phyloP scores from a whole-genome alignment of 2,888 invertebrate genomes.

The Drosophila antonietae region DNA sequence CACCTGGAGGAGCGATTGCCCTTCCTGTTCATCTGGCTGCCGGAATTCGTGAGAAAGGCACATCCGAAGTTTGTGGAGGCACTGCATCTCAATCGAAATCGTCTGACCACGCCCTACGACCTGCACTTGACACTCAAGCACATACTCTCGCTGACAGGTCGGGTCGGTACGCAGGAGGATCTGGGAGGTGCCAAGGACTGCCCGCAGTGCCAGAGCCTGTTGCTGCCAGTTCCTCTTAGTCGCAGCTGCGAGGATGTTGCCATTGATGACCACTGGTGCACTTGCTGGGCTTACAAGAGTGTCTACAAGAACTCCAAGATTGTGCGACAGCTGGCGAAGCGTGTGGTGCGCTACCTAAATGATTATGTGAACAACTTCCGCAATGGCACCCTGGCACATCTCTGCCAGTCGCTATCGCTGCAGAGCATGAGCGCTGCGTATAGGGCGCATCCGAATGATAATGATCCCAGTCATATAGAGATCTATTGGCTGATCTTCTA shows the following conservation, averaged over 20 bases:
- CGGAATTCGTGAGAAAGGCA: slow-evolving; percentile 86
- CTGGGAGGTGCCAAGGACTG: slow-evolving; percentile 85
- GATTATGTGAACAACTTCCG: slow-evolving; percentile 73
- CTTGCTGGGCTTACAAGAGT: slow-evolving; percentile 87
- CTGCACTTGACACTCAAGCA: slow-evolving; percentile 90
- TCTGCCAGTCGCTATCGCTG: slow-evolving; percentile 86
- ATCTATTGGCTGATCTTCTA: slow-evolving; percentile 89
- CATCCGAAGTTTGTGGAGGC: slow-evolving; percentile 86
- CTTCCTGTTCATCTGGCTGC: slow-evolving; percentile 89
- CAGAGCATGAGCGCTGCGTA: slow-evolving; percentile 86
- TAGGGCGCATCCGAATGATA: slow-evolving; percentile 76
- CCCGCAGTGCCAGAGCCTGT: slow-evolving; percentile 88
- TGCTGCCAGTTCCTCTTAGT: slow-evolving; percentile 86
- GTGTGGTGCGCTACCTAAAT: slow-evolving; percentile 81
- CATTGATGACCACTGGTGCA: slow-evolving; percentile 91
- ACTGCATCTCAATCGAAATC: slow-evolving; percentile 87
- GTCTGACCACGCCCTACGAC: slow-evolving; percentile 91
- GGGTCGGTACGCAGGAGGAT: slow-evolving; percentile 66
- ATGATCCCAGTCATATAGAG: slow-evolving; percentile 47
- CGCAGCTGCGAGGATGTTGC: slow-evolving; percentile 89
- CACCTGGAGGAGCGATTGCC: slow-evolving; percentile 93
- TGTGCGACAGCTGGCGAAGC: slow-evolving; percentile 86
- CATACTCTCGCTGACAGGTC: slow-evolving; percentile 86
- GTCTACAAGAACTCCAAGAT: slow-evolving; percentile 85
- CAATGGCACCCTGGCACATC: slow-evolving; percentile 79